Percentiles rank a stretch among this genome's conserved stretches.
These are phyloP conservation scores for Chrysoperla carnea DNA, from an alignment of 1,140 invertebrate species.

Conservation along the genomic window DNA sequence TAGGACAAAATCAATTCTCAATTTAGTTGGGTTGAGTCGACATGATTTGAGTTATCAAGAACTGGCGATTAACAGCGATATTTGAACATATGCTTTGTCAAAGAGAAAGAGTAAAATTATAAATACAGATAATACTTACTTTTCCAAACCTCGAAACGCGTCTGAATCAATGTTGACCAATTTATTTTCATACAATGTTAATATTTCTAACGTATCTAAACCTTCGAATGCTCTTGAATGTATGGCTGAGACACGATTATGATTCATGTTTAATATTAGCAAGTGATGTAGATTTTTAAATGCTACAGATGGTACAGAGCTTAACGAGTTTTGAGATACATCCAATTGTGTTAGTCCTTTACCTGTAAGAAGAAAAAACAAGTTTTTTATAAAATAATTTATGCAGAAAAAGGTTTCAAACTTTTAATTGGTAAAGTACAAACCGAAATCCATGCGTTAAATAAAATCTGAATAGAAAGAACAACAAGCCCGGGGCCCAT, in stretches of 20 bases:
- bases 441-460: no score
- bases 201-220: slow-evolving; percentile 65
- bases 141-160: slow-evolving; percentile 68
- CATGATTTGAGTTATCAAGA: no score
- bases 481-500: no score
- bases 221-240: slow-evolving; percentile 66
- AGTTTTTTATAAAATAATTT: no score
- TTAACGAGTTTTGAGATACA: slow-evolving; percentile 61
- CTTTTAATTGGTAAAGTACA: no score
- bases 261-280: slow-evolving; percentile 75
- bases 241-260: slow-evolving; percentile 64
- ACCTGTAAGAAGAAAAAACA: slow-evolving; percentile 38
- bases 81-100: no score
- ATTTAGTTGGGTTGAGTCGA: no score
- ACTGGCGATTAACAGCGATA: no score
- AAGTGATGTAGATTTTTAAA: slow-evolving; percentile 62
- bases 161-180: slow-evolving; percentile 57
- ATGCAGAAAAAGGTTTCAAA: no score
- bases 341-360: slow-evolving; percentile 68
- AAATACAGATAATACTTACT: slow-evolving; percentile 35
- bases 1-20: no score
- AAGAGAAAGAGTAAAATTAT: no score
- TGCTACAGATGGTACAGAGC: slow-evolving; percentile 57
- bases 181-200: slow-evolving; percentile 77
- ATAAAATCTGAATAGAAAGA: no score